phyloP scores from a whole-genome alignment of 2,113 vertebrate genomes.

The Pitta sordida region DNA sequence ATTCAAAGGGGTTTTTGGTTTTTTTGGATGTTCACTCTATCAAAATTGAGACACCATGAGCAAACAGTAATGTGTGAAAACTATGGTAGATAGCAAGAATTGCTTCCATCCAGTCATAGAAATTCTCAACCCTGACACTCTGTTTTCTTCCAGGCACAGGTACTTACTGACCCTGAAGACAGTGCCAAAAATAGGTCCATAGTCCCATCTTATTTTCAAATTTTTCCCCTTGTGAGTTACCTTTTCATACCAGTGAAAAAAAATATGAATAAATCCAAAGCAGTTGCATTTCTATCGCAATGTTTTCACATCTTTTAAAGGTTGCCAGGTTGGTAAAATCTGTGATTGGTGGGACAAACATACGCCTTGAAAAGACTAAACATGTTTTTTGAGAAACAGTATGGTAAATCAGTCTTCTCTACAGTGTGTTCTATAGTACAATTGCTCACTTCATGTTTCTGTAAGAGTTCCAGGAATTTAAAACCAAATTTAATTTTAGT shows the following conservation, averaged over 20 bases:
- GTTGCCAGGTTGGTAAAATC: not conserved
- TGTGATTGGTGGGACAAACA: not conserved
- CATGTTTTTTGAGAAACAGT: not conserved
- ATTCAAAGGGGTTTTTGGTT: not conserved
- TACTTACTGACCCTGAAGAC: not conserved
- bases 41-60: not conserved
- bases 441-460: conserved; percentile 14
- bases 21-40: not conserved
- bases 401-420: not conserved
- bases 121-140: not conserved
- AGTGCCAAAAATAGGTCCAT: not conserved
- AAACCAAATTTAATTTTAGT: conserved; percentile 57
- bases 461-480: conserved; percentile 29
- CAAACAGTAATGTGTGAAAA: not conserved
- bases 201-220: not conserved
- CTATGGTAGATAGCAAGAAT: not conserved
- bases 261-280: not conserved
- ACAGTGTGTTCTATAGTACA: not conserved
- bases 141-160: not conserved
- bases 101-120: not conserved
- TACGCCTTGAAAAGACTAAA: not conserved
- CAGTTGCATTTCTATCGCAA: not conserved
- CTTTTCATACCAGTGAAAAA: not conserved
- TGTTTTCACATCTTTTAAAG: not conserved
- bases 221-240: not conserved